Base-by-base conservation (phyloP, 2,113 vertebrate species). In the Gopherus evgoodei region DNA sequence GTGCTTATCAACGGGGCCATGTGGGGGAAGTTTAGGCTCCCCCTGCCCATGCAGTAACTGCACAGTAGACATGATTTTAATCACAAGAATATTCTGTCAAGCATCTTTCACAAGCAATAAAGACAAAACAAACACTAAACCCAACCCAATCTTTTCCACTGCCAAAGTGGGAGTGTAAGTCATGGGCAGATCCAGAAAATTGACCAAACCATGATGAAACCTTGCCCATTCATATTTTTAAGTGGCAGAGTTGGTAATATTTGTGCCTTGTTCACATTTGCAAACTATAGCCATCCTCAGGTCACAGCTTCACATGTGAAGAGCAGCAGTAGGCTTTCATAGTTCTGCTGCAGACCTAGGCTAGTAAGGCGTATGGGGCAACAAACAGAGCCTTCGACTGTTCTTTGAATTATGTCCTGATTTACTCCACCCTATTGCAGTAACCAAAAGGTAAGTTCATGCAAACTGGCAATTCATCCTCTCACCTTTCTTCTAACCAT, bases 401-500 rank as follows among this genome's bases (percentile, higher is more conserved):
- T 35, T 47, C 0, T 5, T 11, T 54, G 27, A 72, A 24, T 85
- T 79, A 25, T 79, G 85, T 90, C 79, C 93, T 90, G 27, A 47
- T 85, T 17, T 5, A 35, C n/a, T 78, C 44, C 75, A 9, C 22
- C 10, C 4, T 25, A 12, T 85, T 75, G 47, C 88, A 1, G 44
- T 78, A 76, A 38, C 31, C 29, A 47, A 53, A 90, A 52, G 57
- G 89, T 79, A 90, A 82, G 93, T 84, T 79, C 2, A 0, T 75
- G 84, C 89, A 49, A 52, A 86, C 50, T 84, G 13, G 50, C 56
- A 89, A 3, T 86, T 95, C 57, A 91, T 92, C 65, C 8, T 69
- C 81, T 95, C 65, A 57, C n/a, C 1, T 94, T 84, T 88, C 62
- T 85, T 80, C 93, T 69, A 57, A 96, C 88, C 86, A 92, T 75